These are phyloP conservation scores for Enteromius unitaeniatus DNA, from an alignment of 2,797 vertebrate species.

Conservation along the genomic window DNA sequence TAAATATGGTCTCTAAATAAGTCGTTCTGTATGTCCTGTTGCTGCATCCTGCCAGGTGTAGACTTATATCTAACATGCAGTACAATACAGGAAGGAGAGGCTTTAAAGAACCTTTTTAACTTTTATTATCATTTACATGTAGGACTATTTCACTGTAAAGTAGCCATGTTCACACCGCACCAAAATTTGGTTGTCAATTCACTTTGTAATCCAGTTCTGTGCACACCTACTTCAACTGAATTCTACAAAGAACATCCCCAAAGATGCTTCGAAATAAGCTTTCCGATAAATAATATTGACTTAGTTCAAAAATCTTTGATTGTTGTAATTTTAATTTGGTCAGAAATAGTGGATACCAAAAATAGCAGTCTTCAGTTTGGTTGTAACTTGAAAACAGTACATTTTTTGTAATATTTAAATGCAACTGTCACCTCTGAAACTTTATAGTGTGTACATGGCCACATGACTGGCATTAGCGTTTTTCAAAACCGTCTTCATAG, in stretches of 20 bases:
- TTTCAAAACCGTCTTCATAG: not conserved
- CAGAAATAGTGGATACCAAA: not conserved
- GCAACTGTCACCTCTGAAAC: not conserved
- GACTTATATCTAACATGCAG: not conserved
- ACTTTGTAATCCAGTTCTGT: not conserved
- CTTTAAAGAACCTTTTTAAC: not conserved
- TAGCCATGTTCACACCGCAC: not conserved
- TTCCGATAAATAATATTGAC: not conserved
- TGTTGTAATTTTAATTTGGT: not conserved
- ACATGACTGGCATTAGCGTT: not conserved
- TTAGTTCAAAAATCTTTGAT: not conserved
- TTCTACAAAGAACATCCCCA: not conserved
- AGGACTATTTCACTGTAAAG: not conserved
- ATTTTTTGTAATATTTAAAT: not conserved
- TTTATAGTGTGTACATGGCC: not conserved
- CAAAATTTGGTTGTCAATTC: not conserved
- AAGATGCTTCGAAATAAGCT: not conserved
- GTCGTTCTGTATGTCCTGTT: conserved; percentile 12
- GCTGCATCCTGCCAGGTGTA: conserved; percentile 10
- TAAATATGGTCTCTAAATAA: conserved; percentile 19
- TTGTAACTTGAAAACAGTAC: not conserved
- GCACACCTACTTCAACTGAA: not conserved
- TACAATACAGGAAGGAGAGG: not conserved
- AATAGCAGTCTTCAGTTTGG: not conserved
- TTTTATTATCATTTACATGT: not conserved